These are phyloP conservation scores for Diabrotica virgifera DNA, from an alignment of 1,140 invertebrate species.

Conservation along the genomic window DNA sequence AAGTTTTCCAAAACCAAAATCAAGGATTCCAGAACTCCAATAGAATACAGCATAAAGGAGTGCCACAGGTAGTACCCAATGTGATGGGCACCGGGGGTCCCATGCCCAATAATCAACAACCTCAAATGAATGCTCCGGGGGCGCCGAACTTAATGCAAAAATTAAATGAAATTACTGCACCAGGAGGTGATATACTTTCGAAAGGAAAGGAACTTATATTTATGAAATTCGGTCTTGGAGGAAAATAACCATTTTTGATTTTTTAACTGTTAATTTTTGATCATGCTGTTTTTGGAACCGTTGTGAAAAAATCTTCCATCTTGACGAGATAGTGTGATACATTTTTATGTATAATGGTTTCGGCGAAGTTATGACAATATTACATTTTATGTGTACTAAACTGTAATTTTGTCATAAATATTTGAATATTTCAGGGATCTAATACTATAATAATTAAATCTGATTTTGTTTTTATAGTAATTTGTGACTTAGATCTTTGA, in stretches of 20 bases:
- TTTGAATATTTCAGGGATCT: too few relatives aligned
- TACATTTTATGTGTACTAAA: background rate
- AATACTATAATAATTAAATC: too few relatives aligned
- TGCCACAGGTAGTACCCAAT: constrained; percentile 61
- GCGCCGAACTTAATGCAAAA: constrained; percentile 77
- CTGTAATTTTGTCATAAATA: too few relatives aligned
- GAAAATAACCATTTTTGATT: constrained; percentile 60
- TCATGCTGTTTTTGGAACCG: constrained; percentile 37
- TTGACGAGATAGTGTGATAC: background rate
- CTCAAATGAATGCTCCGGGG: constrained; percentile 47
- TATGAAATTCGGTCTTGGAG: constrained; percentile 82
- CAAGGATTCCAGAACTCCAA: constrained; percentile 28
- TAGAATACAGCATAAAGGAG: constrained; percentile 49
- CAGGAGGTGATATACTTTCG: constrained; percentile 78
- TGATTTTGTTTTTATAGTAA: too few relatives aligned
- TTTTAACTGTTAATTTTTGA: constrained; percentile 25
- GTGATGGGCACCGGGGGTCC: constrained; percentile 48
- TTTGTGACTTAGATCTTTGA: too few relatives aligned
- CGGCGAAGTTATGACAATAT: background rate
- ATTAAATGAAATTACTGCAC: constrained; percentile 75
- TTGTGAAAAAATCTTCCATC: background rate
- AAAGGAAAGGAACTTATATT: constrained; percentile 89
- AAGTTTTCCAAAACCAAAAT: constrained; percentile 25
- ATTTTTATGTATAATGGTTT: background rate
- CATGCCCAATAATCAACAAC: constrained; percentile 46